Evolutionary conservation across 2,113 vertebrate species (phyloP), one percentile per base, ranked within the genome.

Genomic region (Mastomys coucha): DNA sequence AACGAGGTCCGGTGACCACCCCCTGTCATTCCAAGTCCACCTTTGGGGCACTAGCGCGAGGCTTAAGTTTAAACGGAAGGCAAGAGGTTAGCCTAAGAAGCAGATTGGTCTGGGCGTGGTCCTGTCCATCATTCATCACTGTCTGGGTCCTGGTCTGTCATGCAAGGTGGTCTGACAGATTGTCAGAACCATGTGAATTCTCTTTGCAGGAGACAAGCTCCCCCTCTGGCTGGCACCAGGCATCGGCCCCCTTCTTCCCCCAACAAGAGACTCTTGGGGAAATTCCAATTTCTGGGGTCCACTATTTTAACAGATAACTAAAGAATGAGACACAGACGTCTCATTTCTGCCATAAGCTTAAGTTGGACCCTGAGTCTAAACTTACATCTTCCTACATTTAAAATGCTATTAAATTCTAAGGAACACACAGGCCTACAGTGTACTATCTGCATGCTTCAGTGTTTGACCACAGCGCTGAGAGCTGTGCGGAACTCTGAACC

Each of bases 401-500:
- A 94, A 67, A 75, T 28, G 39, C 51, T 42, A 26, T 0, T 70
- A 85, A 75, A 36, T 67, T 56, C 72, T 6, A 49, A 93, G 20
- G 31, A 28, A 22, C 16, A 31, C 4, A 0, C 39, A 78, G 58
- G 33, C 11, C 42, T 65, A 45, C 33, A 42, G 49, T 24, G 33
- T n/a, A 69, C 11, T 26, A 73, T 63, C 22, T 65, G 0, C 36
- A 45, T 80, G 84, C 78, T 90, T 76, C 17, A 5, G 75, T 87
- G 33, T 33, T 28, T 89, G 58, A 88, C 58, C 3, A 1, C 33
- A 63, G 36, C 0, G 39, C 73, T 81, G 16, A 82, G 78, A 78
- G 12, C 20, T 3, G 1, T 3, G 10, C 0, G 31, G 33, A 73
- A 65, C 58, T 65, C 76, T 20, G 1, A n/a, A 75, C 5, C 69